Conservation (phyloP, 2,888 invertebrate genomes). For the Ichneumon xanthorius region DNA sequence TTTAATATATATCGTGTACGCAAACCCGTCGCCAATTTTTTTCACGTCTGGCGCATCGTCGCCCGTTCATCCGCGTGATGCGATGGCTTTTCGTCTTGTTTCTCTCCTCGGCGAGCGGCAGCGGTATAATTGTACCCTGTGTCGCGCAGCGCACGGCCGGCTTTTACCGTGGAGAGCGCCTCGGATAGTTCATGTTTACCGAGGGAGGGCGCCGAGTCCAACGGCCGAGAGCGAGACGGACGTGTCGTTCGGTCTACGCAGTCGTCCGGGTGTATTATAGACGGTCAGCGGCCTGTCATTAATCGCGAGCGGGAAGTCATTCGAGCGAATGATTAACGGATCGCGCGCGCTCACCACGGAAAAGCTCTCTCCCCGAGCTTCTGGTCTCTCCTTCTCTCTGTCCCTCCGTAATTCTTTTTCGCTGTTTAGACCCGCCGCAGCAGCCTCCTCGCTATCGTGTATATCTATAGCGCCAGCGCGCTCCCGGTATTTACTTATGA, state of each 20-base stretch:
- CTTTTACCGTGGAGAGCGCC: conserved; percentile 3
- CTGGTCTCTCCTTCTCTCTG: conserved; percentile 7
- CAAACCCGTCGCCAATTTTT: conserved; percentile 40
- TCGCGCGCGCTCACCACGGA: conserved; percentile 49
- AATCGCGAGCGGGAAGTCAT: conserved; percentile 74
- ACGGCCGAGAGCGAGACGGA: not conserved
- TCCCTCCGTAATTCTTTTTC: conserved; percentile 33
- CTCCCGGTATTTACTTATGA: conserved; percentile 48
- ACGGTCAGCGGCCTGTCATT: conserved; percentile 70
- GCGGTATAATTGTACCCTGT: conserved; percentile 32
- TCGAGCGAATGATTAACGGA: conserved; percentile 71
- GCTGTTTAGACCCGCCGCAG: not conserved
- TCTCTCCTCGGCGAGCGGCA: not conserved
- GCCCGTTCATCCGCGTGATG: conserved; percentile 63
- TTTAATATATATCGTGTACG: not conserved
- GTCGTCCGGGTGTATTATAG: conserved; percentile 40
- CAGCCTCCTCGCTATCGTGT: not conserved
- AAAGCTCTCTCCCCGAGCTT: conserved; percentile 30
- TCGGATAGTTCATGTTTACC: conserved; percentile 3
- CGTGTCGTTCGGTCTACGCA: conserved; percentile 28
- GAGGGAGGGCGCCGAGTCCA: conserved; percentile 19
- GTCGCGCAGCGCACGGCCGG: not conserved
- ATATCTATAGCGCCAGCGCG: conserved; percentile 3
- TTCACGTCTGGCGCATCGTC: conserved; percentile 65
- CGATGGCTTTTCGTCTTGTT: conserved; percentile 34